Evolutionary conservation across 2,888 invertebrate species (phyloP).

Genomic region (Augiades crinisus): DNA sequence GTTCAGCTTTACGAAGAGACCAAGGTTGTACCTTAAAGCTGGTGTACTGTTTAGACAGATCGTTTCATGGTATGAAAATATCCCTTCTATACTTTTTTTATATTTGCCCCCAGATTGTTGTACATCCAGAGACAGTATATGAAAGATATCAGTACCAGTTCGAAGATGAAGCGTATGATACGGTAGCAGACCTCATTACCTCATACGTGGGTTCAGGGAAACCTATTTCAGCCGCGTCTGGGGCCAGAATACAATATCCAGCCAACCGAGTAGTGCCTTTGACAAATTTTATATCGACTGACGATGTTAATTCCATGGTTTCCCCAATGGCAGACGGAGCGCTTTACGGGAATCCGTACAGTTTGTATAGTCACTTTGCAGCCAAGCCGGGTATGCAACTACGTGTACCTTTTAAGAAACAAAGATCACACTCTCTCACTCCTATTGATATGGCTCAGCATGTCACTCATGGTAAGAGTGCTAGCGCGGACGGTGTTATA

Average conservation of each 20-base stretch:
- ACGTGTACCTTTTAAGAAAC: slow-evolving; percentile 72
- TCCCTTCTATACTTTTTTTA: no score
- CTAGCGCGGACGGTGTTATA: slow-evolving; percentile 86
- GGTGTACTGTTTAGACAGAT: no score
- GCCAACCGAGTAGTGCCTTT: slow-evolving; percentile 91
- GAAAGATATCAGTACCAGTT: slow-evolving; percentile 96
- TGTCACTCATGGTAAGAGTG: slow-evolving; percentile 81
- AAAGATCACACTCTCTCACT: slow-evolving; percentile 90
- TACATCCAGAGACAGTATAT: slow-evolving; percentile 95
- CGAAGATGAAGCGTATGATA: slow-evolving; percentile 96
- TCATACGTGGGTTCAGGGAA: slow-evolving; percentile 96
- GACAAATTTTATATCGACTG: slow-evolving; percentile 82
- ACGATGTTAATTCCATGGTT: slow-evolving; percentile 55
- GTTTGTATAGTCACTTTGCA: slow-evolving; percentile 74
- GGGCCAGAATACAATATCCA: slow-evolving; percentile 92
- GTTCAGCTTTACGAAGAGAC: no score
- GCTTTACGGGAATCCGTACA: slow-evolving; percentile 66
- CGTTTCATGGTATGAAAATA: no score
- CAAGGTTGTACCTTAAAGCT: no score
- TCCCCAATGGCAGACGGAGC: slow-evolving; percentile 60
- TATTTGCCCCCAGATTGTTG: slow-evolving; percentile 82
- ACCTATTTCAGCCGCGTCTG: slow-evolving; percentile 93
- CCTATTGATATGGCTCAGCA: slow-evolving; percentile 80
- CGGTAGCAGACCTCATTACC: slow-evolving; percentile 95
- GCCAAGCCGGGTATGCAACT: slow-evolving; percentile 65